Evolutionary conservation across 2,113 vertebrate genomes (phyloP).

Genomic region (Calidris pygmaea): DNA sequence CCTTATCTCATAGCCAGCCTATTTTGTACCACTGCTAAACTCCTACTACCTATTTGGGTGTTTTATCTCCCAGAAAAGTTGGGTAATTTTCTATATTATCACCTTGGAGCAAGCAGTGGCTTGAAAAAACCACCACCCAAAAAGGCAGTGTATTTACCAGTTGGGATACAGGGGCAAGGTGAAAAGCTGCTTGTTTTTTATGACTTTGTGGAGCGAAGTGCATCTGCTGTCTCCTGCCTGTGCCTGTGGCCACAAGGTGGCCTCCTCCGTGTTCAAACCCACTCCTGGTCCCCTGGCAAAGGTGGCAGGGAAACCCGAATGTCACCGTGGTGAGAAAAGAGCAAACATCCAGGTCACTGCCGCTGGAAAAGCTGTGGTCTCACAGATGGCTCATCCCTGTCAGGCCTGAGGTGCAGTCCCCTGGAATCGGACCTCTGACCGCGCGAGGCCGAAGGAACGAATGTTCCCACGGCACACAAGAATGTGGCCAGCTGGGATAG

Average conservation of each 20-base stretch:
- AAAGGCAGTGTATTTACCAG: background rate
- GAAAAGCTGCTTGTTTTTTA: background rate
- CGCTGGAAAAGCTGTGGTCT: background rate
- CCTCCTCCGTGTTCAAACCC: background rate
- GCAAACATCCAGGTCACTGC: background rate
- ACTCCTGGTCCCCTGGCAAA: background rate
- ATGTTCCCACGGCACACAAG: rapidly evolving
- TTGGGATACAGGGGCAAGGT: background rate
- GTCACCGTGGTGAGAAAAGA: background rate
- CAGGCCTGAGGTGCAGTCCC: background rate
- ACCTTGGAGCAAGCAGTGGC: background rate
- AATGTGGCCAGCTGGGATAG: background rate
- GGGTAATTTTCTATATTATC: background rate
- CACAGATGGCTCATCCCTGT: background rate
- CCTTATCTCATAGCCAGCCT: background rate
- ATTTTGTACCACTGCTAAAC: background rate
- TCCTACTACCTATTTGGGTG: rapidly evolving
- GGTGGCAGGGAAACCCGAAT: background rate
- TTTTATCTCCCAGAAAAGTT: background rate
- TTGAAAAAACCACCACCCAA: background rate
- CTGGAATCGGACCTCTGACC: rapidly evolving
- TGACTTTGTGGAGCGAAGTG: rapidly evolving
- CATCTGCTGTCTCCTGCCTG: background rate
- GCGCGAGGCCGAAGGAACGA: rapidly evolving
- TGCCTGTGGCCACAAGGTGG: background rate